Percentiles rank a stretch among this genome's conserved stretches.
Evolutionary conservation across 1,140 invertebrate genomes (phyloP).

Genomic region (Brachionus asplanchnoidis): DNA sequence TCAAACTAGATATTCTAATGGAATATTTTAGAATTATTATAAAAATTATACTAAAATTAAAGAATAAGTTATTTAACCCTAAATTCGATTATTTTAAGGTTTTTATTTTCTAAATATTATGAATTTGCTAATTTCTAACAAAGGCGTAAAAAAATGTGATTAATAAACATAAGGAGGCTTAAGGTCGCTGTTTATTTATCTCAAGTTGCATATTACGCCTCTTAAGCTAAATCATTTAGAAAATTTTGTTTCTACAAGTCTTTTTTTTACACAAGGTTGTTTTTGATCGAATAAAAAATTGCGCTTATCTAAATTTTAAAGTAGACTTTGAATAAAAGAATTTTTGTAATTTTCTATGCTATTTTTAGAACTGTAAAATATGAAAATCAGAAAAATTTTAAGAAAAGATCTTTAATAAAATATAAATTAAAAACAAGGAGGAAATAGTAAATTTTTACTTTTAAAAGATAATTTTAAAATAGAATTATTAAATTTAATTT

Average conservation of each 20-base stretch:
- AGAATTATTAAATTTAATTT: too few species aligned
- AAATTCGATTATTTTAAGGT: neutral
- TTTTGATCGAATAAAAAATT: too few species aligned
- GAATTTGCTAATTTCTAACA: neutral
- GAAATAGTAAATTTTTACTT: neutral
- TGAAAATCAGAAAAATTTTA: too few species aligned
- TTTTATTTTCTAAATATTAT: neutral
- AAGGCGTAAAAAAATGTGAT: neutral
- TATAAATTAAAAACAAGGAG: neutral
- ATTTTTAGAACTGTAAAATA: too few species aligned
- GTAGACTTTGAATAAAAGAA: too few species aligned
- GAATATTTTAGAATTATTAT: neutral
- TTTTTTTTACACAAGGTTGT: neutral
- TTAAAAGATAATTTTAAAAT: too few species aligned
- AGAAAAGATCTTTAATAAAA: neutral
- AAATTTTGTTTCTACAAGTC: neutral
- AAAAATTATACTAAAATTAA: too few species aligned
- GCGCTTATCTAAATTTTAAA: too few species aligned
- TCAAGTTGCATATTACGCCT: too few species aligned
- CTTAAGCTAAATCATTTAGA: too few species aligned
- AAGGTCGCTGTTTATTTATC: neutral
- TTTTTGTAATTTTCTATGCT: too few species aligned
- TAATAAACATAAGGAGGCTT: neutral
- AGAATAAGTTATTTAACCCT: neutral
- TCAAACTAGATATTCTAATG: neutral